Conservation (phyloP, 37 sponge, comb jelly and placozoan genomes). For the Beroe ovata region DNA sequence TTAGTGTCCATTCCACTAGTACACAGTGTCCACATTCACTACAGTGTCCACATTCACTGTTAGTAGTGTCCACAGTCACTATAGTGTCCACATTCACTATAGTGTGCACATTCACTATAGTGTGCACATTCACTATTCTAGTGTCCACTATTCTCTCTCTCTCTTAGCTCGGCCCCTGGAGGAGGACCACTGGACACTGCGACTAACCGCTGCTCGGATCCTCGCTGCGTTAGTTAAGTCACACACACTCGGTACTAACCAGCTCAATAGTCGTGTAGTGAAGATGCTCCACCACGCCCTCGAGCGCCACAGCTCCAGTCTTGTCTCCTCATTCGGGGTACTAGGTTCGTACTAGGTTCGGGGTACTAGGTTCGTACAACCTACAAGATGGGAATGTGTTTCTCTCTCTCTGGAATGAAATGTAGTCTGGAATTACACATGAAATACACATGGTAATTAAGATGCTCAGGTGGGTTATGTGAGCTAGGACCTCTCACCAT, state of each 20-base stretch:
- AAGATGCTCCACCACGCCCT: constrained; percentile 65
- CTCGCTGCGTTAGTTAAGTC: constrained; percentile 36
- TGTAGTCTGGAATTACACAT: no score
- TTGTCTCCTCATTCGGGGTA: constrained; percentile 49
- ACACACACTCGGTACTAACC: constrained; percentile 59
- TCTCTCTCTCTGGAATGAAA: no score
- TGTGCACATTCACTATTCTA: no score
- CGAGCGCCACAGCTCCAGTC: constrained; percentile 7
- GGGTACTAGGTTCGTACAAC: no score
- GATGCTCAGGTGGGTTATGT: constrained; percentile 41
- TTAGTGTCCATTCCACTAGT: no score
- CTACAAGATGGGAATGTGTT: no score
- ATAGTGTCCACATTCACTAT: no score
- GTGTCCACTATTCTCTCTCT: neutral
- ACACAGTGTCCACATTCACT: no score
- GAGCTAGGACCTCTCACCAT: constrained; percentile 42
- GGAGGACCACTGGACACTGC: constrained; percentile 51
- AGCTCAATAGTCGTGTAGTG: constrained; percentile 24
- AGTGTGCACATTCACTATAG: no score
- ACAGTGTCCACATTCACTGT: no score
- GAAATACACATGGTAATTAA: no score
- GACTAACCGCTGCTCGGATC: neutral
- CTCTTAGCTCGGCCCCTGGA: constrained; percentile 24
- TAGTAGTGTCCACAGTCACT: no score
- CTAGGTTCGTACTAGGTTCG: constrained; percentile 28